These are phyloP conservation scores for Alloscopus bannaensis DNA, from an alignment of 2,888 invertebrate species.

Conservation along the genomic window DNA sequence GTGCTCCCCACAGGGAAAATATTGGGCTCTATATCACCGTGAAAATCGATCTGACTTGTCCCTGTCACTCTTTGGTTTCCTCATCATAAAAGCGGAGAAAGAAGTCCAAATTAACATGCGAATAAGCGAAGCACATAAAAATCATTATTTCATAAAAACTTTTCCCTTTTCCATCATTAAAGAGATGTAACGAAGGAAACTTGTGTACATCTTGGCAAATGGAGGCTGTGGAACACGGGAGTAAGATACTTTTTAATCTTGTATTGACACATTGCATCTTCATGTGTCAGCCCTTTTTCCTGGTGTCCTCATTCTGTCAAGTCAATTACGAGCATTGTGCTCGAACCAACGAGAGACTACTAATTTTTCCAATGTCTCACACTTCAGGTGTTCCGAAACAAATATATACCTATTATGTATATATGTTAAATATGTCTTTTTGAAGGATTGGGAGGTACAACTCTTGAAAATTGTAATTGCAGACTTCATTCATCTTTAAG, in stretches of 20 bases:
- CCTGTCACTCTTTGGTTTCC: background rate
- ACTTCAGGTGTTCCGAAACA: conserved; percentile 31
- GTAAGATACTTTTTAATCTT: too few relatives aligned
- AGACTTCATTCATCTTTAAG: background rate
- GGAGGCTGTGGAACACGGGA: background rate
- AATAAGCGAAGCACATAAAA: too few relatives aligned
- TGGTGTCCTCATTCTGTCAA: conserved; percentile 33
- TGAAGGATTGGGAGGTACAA: background rate
- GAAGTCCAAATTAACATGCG: background rate
- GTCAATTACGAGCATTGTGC: conserved; percentile 2
- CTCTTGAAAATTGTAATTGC: background rate
- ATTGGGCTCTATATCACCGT: conserved; percentile 21
- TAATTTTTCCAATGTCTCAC: conserved; percentile 14
- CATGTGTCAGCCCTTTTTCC: background rate
- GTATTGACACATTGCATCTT: background rate
- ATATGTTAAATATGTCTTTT: too few relatives aligned
- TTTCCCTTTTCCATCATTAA: background rate
- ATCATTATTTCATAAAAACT: background rate
- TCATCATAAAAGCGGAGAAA: background rate
- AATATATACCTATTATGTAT: too few relatives aligned
- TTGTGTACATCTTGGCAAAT: background rate
- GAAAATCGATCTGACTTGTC: conserved; percentile 30
- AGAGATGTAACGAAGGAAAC: background rate
- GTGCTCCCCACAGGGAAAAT: background rate
- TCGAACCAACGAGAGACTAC: background rate